A percentile compares a stretch with the other conserved stretches of the same genome.
Conservation (phyloP, 2,797 vertebrate species). For the Emys orbicularis region DNA sequence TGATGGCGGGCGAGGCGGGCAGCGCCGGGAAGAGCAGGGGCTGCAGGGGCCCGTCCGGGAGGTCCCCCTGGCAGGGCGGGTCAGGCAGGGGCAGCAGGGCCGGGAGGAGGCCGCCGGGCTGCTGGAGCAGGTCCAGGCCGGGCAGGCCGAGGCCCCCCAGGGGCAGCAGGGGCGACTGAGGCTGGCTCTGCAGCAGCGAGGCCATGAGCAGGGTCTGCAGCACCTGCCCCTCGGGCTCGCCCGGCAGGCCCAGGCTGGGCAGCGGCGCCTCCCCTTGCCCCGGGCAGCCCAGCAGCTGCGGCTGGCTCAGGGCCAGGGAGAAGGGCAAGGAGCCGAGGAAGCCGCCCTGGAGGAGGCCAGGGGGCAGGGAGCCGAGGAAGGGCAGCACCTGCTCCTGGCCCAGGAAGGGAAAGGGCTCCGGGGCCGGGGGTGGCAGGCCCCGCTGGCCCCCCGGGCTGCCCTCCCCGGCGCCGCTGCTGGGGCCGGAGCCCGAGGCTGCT, state of each 20-base stretch:
- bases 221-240: conserved; percentile 80
- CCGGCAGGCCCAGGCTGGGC: conserved; percentile 60
- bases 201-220: conserved; percentile 89
- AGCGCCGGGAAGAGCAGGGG: conserved; percentile 80
- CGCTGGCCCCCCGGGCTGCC: conserved; percentile 41
- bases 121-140: conserved; percentile 50
- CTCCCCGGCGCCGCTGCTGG: conserved; percentile 67
- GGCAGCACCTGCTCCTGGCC: conserved; percentile 89
- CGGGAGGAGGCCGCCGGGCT: conserved; percentile 71
- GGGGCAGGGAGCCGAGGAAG: conserved; percentile 85
- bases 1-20: conserved; percentile 79
- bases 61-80: conserved; percentile 61
- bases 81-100: conserved; percentile 76
- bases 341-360: conserved; percentile 58
- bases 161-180: conserved; percentile 67
- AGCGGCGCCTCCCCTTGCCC: conserved; percentile 77
- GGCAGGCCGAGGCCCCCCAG: conserved; percentile 43
- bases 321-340: conserved; percentile 76
- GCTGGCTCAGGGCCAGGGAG: conserved; percentile 77
- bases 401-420: conserved; percentile 86
- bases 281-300: conserved; percentile 77
- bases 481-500: conserved; percentile 75
- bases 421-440: conserved; percentile 69
- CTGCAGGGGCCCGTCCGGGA: conserved; percentile 80
- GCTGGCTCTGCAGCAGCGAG: conserved; percentile 80